Evolutionary conservation across 2,797 vertebrate genomes (phyloP), one percentile per base, ranked within the genome.

Genomic region (Crocodylus rhombifer): DNA sequence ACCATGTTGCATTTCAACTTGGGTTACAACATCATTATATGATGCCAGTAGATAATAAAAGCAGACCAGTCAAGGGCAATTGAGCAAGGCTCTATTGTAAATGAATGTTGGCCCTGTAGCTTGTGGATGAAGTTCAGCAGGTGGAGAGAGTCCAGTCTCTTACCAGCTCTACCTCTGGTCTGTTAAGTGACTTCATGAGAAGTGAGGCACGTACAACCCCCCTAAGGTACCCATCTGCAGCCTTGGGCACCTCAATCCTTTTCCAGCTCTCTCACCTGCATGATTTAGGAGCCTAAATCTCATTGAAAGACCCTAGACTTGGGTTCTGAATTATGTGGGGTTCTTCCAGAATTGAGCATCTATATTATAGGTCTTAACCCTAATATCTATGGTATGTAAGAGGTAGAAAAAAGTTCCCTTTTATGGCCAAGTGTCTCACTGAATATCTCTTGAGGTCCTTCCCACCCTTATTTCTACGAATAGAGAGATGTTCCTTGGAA

Each of bases 281-380:
- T 89, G 84, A 91, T 80, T 76, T 77, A 82, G 83, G 87, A 89
- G 58, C 51, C 91, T 74, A 91, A 85, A 87, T 81, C 86, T 94
- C 42, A n/a, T 76, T 89, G 92, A 93, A 96, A 92, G 89, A 87
- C 69, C 79, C 84, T 74, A 89, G 65, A 58, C 82, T 36, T 96
- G 89, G 65, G 69, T 74, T 92, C 91, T 26, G 65, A 87, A 87
- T 95, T 80, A 78, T 93, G 87, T 23, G 30, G 69, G 86, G 64
- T 84, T 84, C 78, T 69, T 69, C 36, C 80, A 60, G 83, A 93
- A 90, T 18, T 87, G 30, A 93, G 93, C 75, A 93, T 85, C 64
- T 58, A 63, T 85, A 83, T 95, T 85, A 96, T 25, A 93, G 94
- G 92, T 92, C 93, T 30, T 30, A 30, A 30, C 30, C 30, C 30